Conservation (phyloP, 2,888 invertebrate genomes). For the Drosophila ustulata region DNA sequence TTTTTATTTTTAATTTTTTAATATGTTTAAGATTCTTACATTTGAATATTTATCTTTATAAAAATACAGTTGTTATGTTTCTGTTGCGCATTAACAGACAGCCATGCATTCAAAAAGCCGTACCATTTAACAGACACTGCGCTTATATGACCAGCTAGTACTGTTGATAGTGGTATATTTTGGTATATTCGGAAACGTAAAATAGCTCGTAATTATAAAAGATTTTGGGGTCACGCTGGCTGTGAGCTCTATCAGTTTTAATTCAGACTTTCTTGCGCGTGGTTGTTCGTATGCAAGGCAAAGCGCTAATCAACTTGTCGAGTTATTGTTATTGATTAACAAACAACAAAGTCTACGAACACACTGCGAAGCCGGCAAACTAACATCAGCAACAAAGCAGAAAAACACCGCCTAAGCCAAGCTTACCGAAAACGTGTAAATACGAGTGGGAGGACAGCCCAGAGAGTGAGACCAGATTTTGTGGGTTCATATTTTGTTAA, state of each 20-base stretch:
- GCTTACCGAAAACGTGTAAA: conserved; percentile 55
- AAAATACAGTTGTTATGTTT: too few species aligned
- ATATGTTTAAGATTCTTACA: too few species aligned
- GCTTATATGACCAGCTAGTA: not conserved
- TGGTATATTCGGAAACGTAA: not conserved
- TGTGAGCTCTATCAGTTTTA: conserved; percentile 49
- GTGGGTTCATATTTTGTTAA: conserved; percentile 55
- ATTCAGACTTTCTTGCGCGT: conserved; percentile 60
- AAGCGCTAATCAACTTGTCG: conserved; percentile 29
- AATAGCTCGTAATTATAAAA: conserved; percentile 12
- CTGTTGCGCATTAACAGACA: too few species aligned
- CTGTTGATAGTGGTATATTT: not conserved
- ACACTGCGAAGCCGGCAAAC: conserved; percentile 51
- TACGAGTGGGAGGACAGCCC: conserved; percentile 38
- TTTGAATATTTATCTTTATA: too few species aligned
- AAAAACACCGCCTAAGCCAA: conserved; percentile 35
- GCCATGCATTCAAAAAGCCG: not conserved
- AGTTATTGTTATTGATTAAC: conserved; percentile 62
- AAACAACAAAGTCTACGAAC: conserved; percentile 48
- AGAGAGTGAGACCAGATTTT: conserved; percentile 53
- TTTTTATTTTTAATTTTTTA: too few species aligned
- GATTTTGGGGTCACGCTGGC: conserved; percentile 38
- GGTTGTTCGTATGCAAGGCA: conserved; percentile 42
- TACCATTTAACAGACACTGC: not conserved
- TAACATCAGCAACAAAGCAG: conserved; percentile 17